These are phyloP conservation scores for Phalloptychus januarius DNA, from an alignment of 2,797 vertebrate species.

Conservation along the genomic window DNA sequence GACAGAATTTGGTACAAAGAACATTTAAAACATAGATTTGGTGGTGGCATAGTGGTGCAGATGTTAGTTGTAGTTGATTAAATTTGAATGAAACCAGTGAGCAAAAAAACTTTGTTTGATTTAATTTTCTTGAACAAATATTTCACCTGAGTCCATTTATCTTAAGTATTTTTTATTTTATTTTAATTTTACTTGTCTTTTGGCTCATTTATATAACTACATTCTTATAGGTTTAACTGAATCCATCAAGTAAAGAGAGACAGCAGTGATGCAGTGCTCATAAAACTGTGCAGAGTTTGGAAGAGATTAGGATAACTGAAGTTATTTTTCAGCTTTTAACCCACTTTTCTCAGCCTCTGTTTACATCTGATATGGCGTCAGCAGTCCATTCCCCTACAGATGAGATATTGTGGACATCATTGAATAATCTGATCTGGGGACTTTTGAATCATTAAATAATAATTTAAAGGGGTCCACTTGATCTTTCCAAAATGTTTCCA, in stretches of 20 bases:
- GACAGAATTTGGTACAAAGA: too few species aligned
- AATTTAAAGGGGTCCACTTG: slow-evolving; percentile 14
- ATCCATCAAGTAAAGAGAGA: neutral
- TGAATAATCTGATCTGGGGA: slow-evolving; percentile 14
- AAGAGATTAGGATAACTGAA: neutral
- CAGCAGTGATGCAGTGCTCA: neutral
- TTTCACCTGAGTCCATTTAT: neutral
- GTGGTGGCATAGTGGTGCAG: neutral
- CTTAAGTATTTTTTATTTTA: neutral
- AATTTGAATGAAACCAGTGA: neutral
- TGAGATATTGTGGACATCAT: neutral
- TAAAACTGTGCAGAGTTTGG: neutral
- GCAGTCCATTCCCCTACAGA: slow-evolving; percentile 5
- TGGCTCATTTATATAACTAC: neutral
- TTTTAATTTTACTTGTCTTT: neutral
- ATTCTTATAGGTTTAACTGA: neutral
- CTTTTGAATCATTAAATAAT: slow-evolving; percentile 13
- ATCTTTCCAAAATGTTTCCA: slow-evolving; percentile 1
- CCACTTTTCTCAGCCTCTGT: slow-evolving; percentile 14
- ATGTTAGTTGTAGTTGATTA: neutral
- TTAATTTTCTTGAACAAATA: neutral
- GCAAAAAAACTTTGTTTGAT: neutral
- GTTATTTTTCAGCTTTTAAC: slow-evolving; percentile 21
- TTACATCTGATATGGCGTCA: slow-evolving; percentile 12
- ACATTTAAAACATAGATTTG: too few species aligned